These are phyloP conservation scores for Opisthocomus hoazin DNA, from an alignment of 2,113 vertebrate species.

Conservation along the genomic window DNA sequence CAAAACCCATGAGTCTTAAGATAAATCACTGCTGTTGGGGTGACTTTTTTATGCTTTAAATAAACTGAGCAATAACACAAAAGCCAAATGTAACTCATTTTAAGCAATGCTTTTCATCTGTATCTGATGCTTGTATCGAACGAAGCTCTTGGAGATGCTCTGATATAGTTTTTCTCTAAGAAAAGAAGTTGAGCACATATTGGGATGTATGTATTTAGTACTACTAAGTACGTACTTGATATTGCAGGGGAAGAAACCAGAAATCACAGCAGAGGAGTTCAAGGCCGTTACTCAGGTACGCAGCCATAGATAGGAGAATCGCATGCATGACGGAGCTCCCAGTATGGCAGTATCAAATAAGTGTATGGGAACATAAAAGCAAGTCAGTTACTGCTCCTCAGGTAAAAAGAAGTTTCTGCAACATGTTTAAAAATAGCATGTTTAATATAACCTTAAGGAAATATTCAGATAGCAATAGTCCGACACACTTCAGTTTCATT, in stretches of 20 bases:
- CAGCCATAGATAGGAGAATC: not conserved
- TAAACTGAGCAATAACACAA: not conserved
- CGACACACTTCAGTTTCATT: not conserved
- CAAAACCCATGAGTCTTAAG: not conserved
- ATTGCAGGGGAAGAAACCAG: not conserved
- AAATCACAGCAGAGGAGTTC: not conserved
- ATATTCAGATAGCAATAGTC: not conserved
- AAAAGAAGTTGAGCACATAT: not conserved
- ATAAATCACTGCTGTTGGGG: not conserved
- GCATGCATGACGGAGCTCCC: not conserved
- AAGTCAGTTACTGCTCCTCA: not conserved
- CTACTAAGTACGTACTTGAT: not conserved
- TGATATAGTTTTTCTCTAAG: too few species aligned
- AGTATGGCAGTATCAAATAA: not conserved
- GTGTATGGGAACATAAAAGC: not conserved
- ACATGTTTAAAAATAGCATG: not conserved
- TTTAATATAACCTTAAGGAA: not conserved
- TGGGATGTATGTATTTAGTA: not conserved
- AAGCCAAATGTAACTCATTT: not conserved
- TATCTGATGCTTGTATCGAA: not conserved
- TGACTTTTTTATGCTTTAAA: not conserved
- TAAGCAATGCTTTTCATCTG: not conserved
- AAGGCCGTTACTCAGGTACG: not conserved
- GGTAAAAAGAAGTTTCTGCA: not conserved
- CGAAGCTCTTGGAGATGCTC: not conserved